Evolutionary conservation across 2,888 invertebrate species (phyloP), one percentile per base, ranked within the genome.

Genomic region (Holacanthella duospinosa): DNA sequence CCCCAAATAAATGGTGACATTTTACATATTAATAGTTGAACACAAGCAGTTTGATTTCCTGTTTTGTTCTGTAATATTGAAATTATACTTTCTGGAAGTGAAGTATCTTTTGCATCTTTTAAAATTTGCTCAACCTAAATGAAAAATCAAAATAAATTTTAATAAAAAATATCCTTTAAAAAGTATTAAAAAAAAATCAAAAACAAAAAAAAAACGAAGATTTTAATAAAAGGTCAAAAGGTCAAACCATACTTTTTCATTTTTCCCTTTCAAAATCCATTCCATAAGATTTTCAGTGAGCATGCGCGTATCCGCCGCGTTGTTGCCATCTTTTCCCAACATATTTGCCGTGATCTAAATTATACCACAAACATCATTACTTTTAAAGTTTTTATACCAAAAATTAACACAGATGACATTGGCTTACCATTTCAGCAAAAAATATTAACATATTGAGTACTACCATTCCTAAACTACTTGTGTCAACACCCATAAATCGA

Each of bases 391-490:
- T 36, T 12, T 12, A 36, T 12, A 6, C 36, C 16, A 16, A 36
- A 28, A 62, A 57, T 4, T 43, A 2, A 21, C 28, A 55, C n/a
- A n/a, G n/a, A n/a, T n/a, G n/a, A n/a, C n/a, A n/a, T n/a, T n/a
- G n/a, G 28, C 43, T 60, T 63, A 89, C 90, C 84, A 89, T 81
- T 78, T 90, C 89, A 1, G 90, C 89, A 21, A 91, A 82, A 77
- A 89, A 88, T 68, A 91, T 85, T 21, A 90, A 81, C 25, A 87
- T 88, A 76, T 91, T 91, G 21, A 91, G 82, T 19, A 89, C 88
- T 48, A 90, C 85, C 0, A 90, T 89, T 29, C 87, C 86, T 65
- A 90, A 81, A 77, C 88, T 87, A 62, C 83, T 83, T 0, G 86
- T 82, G 75, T 90, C 87, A 60, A 91, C 81, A 25, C 89, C 89